A percentile compares a stretch with the other conserved stretches of the same genome.
Evolutionary conservation across 2,888 invertebrate species (phyloP).

Genomic region (Ectemnius continuus): DNA sequence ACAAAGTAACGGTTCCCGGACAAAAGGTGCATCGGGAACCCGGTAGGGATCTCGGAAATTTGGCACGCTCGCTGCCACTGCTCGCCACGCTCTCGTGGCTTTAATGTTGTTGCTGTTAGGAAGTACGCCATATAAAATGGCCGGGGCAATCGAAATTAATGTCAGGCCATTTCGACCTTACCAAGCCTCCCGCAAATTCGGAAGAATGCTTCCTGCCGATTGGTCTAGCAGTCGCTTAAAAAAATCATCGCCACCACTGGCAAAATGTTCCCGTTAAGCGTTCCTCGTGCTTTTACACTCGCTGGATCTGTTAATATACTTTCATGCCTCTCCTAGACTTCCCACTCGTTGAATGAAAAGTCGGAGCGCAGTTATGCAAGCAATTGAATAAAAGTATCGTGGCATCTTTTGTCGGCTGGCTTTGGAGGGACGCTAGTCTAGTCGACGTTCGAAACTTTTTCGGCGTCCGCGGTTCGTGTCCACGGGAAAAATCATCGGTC

Average conservation of each 20-base stretch:
- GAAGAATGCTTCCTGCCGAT: neutral
- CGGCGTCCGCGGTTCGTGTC: too few species aligned
- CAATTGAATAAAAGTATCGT: neutral
- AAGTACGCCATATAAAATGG: constrained; percentile 66
- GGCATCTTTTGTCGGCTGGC: too few species aligned
- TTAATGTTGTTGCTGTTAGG: constrained; percentile 51
- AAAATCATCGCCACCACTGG: constrained; percentile 19
- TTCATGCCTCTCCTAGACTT: constrained; percentile 24
- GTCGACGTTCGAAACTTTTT: too few species aligned
- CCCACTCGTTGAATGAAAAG: constrained; percentile 3
- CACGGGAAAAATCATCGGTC: too few species aligned
- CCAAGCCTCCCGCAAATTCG: neutral
- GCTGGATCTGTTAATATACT: constrained; percentile 9
- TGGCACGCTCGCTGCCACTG: neutral
- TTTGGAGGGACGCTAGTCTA: too few species aligned
- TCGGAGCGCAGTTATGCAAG: constrained; percentile 5
- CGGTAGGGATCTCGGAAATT: neutral
- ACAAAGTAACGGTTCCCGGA: constrained; percentile 12
- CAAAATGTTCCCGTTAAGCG: constrained; percentile 20
- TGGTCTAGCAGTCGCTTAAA: constrained; percentile 21
- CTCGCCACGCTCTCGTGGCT: constrained; percentile 35
- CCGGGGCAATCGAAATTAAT: constrained; percentile 62
- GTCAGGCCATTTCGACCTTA: constrained; percentile 41
- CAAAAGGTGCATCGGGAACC: constrained; percentile 22
- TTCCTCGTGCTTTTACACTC: constrained; percentile 8